Conservation (phyloP, 2,113 vertebrate genomes). For the Tricholaema leucomelas region DNA sequence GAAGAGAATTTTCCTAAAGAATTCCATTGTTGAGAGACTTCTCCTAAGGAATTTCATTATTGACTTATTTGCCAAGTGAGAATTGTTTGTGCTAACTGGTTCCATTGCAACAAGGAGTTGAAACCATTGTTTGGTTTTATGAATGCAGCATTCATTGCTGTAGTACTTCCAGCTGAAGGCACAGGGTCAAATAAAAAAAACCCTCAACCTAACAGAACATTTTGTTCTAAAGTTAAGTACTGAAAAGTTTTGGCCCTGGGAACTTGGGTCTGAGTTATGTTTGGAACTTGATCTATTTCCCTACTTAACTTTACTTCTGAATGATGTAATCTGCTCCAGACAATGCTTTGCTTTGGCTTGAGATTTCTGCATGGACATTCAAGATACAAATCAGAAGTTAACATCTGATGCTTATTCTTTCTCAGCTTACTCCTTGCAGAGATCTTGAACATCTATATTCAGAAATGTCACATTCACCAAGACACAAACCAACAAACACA, state of each 20-base stretch:
- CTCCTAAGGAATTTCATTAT: background rate
- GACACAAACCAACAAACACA: background rate
- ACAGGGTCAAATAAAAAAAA: background rate
- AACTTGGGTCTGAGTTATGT: background rate
- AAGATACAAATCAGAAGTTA: background rate
- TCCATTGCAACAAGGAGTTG: background rate
- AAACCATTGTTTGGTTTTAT: background rate
- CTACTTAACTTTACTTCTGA: background rate
- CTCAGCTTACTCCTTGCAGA: background rate
- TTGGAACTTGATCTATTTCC: background rate
- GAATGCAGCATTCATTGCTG: constrained; percentile 13
- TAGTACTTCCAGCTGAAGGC: background rate
- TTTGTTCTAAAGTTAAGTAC: constrained; percentile 8
- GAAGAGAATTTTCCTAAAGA: background rate
- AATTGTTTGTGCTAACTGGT: background rate
- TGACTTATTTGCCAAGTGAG: background rate
- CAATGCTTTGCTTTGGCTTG: background rate
- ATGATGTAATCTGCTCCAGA: background rate
- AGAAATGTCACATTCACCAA: background rate
- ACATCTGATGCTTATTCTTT: background rate
- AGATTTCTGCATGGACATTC: background rate
- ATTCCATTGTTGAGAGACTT: background rate
- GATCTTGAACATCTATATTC: background rate
- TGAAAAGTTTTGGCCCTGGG: background rate
- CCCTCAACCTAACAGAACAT: background rate